phyloP scores from a whole-genome alignment of 1,140 invertebrate species.

The Drosophila ananassae region DNA sequence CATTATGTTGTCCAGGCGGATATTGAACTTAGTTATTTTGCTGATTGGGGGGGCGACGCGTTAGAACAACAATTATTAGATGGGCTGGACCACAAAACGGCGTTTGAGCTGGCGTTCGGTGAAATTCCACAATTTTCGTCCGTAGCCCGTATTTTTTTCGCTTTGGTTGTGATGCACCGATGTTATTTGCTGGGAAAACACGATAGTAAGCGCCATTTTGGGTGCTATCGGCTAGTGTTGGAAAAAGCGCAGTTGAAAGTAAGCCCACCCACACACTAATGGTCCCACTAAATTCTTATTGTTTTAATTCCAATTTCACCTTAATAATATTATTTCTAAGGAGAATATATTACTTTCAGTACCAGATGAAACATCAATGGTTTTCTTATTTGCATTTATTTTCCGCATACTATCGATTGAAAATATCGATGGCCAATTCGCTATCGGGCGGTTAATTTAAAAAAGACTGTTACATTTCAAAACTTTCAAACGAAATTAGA shows the following conservation, averaged over 20 bases:
- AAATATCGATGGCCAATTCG: not conserved
- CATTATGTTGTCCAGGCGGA: slow-evolving; percentile 81
- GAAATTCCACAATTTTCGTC: slow-evolving; percentile 36
- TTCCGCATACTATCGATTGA: not conserved
- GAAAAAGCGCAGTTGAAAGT: not conserved
- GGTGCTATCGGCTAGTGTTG: slow-evolving; percentile 15
- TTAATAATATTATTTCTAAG: not conserved
- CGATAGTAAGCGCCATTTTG: slow-evolving; percentile 44
- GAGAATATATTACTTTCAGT: not conserved
- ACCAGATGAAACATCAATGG: too few species aligned
- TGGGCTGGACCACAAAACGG: slow-evolving; percentile 40
- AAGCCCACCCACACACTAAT: not conserved
- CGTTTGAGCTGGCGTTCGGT: slow-evolving; percentile 20
- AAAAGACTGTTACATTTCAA: too few species aligned
- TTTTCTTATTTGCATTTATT: too few species aligned
- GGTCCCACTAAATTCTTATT: not conserved
- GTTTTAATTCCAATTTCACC: not conserved
- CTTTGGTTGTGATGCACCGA: slow-evolving; percentile 65
- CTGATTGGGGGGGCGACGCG: slow-evolving; percentile 49
- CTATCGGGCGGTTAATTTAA: too few species aligned
- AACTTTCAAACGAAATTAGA: too few species aligned
- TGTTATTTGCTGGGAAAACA: slow-evolving; percentile 16
- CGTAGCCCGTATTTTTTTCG: slow-evolving; percentile 67
- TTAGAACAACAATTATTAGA: slow-evolving; percentile 27
- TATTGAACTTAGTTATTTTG: slow-evolving; percentile 80